Evolutionary conservation across 2,797 vertebrate genomes (phyloP), one percentile per base, ranked within the genome.

Genomic region (Ispidina picta): DNA sequence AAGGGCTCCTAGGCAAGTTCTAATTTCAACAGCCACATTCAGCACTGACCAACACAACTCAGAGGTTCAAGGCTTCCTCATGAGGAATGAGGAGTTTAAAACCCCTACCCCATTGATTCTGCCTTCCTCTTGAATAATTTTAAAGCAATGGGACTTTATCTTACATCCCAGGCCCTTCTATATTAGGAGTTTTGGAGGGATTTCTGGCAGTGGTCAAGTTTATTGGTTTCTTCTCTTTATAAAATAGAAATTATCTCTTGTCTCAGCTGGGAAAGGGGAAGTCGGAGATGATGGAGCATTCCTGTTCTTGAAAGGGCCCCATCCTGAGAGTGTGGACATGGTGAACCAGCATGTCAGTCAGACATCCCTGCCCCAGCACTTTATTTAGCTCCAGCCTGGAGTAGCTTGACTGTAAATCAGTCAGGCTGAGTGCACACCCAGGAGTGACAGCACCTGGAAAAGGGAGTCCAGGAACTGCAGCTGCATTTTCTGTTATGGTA

Each of bases 121-220:
- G 90, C 77, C 82, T 97, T 97, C 96, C 95, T 92, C 73, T 86
- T 60, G 58, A 85, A 90, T 75, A 95, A 95, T 95, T 96, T 92
- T 97, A 96, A 97, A 97, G 94, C 89, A 94, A 75, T 83, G 39
- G 79, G 71, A 65, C 93, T 91, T 97, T 97, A 98, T 98, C 97
- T 64, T 87, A 55, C 66, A 39, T 69, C 35, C 93, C 96, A 96
- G 96, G 56, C 94, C 86, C 75, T 93, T 94, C 93, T 86, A 62
- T 89, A 35, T 70, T 93, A 73, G 91, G 95, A 84, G 26, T 62
- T 88, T 90, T 84, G 39, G 70, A 92, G 88, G 95, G 97, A 97
- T 97, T 97, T 97, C 97, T 93, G 93, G 86, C 95, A 96, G 75
- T 75, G 90, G 97, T 86, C 63, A 46, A 90, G 48, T 78, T 83